phyloP scores from a whole-genome alignment of 2,888 invertebrate species.

The Antheraea yamamai region DNA sequence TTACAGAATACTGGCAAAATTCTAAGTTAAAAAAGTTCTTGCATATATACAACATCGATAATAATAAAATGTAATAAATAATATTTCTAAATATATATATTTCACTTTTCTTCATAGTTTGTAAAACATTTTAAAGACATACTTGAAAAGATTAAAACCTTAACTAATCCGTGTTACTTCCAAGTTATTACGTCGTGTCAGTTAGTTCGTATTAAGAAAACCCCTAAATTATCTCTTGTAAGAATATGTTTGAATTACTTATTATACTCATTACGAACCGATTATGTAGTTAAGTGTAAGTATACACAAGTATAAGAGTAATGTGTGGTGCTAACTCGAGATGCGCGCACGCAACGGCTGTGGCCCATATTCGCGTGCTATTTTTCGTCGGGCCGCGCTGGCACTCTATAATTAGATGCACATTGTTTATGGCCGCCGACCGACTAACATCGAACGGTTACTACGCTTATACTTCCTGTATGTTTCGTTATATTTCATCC shows the following conservation, averaged over 20 bases:
- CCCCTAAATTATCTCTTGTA: neutral
- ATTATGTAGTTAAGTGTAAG: neutral
- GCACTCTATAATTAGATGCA: constrained; percentile 75
- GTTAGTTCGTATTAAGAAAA: neutral
- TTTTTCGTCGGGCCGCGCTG: constrained; percentile 62
- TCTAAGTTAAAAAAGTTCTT: no score
- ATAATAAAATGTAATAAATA: no score
- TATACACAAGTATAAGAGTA: neutral
- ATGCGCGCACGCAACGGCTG: constrained; percentile 66
- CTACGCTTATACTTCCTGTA: constrained; percentile 56
- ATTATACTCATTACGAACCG: neutral
- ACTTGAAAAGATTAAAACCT: no score
- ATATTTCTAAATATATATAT: no score
- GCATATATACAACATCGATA: no score
- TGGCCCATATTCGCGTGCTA: constrained; percentile 76
- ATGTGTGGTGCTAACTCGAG: constrained; percentile 21
- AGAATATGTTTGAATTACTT: neutral
- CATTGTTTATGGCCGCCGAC: constrained; percentile 71
- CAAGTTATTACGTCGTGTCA: neutral
- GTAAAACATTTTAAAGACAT: no score
- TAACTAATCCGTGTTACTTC: no score
- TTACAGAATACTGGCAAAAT: no score
- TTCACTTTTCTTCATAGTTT: no score
- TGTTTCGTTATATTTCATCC: constrained; percentile 40
- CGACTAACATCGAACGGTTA: constrained; percentile 56